phyloP scores from a whole-genome alignment of 2,113 vertebrate species.

The Poicephalus meyeri region DNA sequence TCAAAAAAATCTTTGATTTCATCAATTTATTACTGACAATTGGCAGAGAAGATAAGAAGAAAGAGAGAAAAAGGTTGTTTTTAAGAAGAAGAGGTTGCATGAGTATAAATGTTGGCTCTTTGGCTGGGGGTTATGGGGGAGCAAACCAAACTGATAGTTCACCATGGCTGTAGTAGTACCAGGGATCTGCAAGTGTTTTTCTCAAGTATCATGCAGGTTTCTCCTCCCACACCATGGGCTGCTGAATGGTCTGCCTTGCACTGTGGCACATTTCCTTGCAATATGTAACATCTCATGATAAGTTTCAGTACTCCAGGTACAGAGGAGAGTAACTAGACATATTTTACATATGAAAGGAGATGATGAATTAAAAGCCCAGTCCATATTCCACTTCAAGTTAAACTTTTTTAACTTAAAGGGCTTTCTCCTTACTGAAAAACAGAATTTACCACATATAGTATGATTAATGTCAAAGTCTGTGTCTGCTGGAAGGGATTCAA shows the following conservation, averaged over 20 bases:
- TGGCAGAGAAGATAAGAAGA: not conserved
- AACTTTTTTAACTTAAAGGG: not conserved
- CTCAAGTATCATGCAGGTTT: not conserved
- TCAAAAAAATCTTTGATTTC: not conserved
- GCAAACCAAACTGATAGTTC: not conserved
- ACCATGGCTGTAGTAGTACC: not conserved
- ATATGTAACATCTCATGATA: not conserved
- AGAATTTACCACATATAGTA: not conserved
- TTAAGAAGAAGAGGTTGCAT: not conserved
- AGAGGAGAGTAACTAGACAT: not conserved
- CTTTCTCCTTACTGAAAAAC: not conserved
- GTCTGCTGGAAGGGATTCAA: not conserved
- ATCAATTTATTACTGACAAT: not conserved
- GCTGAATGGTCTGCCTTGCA: fast-evolving
- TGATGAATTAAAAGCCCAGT: not conserved
- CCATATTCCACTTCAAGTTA: not conserved
- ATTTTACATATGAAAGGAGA: not conserved
- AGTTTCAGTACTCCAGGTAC: not conserved
- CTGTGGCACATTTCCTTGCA: not conserved
- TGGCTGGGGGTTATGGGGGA: no score
- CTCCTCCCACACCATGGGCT: not conserved
- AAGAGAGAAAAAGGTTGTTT: fast-evolving
- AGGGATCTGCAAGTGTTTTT: not conserved
- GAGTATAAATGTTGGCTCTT: not conserved
- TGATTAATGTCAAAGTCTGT: not conserved